Percentiles rank a stretch among this genome's conserved stretches.
Conservation (phyloP, 2,113 vertebrate genomes). For the Xiphias gladius region DNA sequence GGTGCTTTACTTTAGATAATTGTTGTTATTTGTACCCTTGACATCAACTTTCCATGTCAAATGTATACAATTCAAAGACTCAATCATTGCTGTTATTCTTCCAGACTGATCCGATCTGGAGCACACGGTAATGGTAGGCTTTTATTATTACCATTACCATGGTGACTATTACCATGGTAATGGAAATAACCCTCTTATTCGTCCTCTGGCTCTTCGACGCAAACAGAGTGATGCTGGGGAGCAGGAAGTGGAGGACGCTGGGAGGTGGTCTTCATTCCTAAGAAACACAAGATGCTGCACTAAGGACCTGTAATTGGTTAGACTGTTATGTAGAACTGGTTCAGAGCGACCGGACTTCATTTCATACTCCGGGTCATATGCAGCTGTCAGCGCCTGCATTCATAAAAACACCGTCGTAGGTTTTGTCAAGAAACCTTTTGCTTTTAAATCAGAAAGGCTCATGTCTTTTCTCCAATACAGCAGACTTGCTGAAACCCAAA, state of each 20-base stretch:
- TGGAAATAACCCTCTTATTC: background rate
- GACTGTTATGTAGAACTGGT: constrained; percentile 21
- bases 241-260: background rate
- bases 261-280: background rate
- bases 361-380: no score
- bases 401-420: constrained; percentile 28
- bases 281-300: constrained; percentile 29
- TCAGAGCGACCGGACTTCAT: no score
- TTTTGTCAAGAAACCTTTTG: no score
- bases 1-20: background rate
- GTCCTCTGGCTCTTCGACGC: background rate
- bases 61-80: background rate
- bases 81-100: background rate
- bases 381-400: constrained; percentile 38
- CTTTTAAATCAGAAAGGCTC: constrained; percentile 20
- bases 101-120: background rate
- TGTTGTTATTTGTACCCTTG: background rate
- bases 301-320: background rate
- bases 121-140: background rate
- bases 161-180: no score
- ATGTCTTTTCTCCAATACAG: background rate
- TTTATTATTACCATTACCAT: no score
- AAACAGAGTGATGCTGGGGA: background rate
- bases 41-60: background rate
- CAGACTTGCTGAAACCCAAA: constrained; percentile 4